phyloP scores from a whole-genome alignment of 2,113 vertebrate genomes.

The Furnarius figulus region DNA sequence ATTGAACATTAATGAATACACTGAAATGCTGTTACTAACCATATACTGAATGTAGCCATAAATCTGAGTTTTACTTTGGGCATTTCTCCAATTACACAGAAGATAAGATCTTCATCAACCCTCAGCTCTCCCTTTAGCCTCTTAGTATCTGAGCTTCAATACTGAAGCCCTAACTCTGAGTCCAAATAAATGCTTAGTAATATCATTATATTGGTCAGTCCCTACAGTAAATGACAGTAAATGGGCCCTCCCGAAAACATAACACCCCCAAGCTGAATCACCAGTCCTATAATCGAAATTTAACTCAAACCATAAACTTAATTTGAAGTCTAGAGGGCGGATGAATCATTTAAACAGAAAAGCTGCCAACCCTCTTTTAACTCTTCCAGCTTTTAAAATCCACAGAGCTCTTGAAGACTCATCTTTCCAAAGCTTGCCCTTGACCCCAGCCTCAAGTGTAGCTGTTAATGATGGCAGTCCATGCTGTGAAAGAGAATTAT shows the following conservation, averaged over 20 bases:
- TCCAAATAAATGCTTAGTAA: neutral
- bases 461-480: neutral
- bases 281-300: neutral
- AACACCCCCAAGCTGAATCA: neutral
- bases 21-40: neutral
- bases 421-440: neutral
- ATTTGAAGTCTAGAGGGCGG: neutral
- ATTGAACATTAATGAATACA: neutral
- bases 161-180: neutral
- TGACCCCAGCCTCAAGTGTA: neutral
- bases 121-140: neutral
- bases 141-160: neutral
- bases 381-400: neutral
- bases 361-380: neutral
- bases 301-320: neutral
- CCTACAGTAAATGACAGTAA: neutral
- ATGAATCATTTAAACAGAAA: slow-evolving; percentile 7
- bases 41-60: neutral
- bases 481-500: neutral
- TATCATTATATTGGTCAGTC: neutral
- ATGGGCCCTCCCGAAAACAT: neutral
- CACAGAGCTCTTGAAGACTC: neutral
- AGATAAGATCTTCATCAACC: neutral
- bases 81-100: neutral
- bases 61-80: neutral